Evolutionary conservation across 1,140 invertebrate genomes (phyloP).

Genomic region (Euwallacea similis): DNA sequence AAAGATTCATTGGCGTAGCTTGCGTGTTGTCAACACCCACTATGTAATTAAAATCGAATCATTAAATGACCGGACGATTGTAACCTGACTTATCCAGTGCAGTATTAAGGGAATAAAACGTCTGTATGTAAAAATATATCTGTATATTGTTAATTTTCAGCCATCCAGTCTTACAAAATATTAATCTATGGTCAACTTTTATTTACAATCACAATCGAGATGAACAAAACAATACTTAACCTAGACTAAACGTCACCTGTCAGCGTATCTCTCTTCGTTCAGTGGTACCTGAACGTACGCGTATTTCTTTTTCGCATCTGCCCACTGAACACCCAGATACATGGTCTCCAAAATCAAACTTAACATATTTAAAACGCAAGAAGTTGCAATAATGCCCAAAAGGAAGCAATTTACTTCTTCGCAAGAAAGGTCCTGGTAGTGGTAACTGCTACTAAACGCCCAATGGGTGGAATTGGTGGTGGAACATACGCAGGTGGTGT

Average conservation of each 20-base stretch:
- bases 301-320: constrained; percentile 50
- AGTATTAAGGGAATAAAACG: too few relatives aligned
- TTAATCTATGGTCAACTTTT: too few relatives aligned
- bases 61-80: too few relatives aligned
- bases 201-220: too few relatives aligned
- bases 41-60: too few relatives aligned
- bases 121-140: too few relatives aligned
- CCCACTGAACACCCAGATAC: constrained; percentile 57
- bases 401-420: constrained; percentile 54
- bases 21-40: too few relatives aligned
- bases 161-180: too few relatives aligned
- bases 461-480: constrained; percentile 24
- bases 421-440: constrained; percentile 56
- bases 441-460: constrained; percentile 44
- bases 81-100: too few relatives aligned
- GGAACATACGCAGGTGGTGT: constrained; percentile 50
- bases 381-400: constrained; percentile 52
- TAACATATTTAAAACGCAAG: constrained; percentile 51
- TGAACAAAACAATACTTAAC: background rate
- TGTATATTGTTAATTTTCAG: too few relatives aligned
- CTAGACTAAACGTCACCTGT: constrained; percentile 13
- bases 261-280: background rate
- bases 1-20: too few relatives aligned
- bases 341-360: constrained; percentile 52
- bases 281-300: constrained; percentile 45